Evolutionary conservation across 2,113 vertebrate genomes (phyloP), one percentile per base, ranked within the genome.

Genomic region (Tyrannus savana): DNA sequence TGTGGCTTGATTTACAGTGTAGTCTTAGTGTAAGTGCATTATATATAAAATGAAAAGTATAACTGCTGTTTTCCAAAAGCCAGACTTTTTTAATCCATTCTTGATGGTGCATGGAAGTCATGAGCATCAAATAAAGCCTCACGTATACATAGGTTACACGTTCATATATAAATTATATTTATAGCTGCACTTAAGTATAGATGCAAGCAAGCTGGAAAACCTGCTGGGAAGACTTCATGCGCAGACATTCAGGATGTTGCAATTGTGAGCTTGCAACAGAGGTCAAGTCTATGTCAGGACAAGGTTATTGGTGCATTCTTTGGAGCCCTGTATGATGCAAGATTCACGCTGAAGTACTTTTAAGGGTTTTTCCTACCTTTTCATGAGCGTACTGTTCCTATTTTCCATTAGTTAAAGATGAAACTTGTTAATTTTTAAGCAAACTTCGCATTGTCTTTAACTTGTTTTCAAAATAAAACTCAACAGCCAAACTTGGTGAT

Each of bases 221-320:
- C 69, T 25, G 6, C 81, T 94, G 84, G 83, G 79, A 95, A 95
- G 95, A 81, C 22, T 37, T 67, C 1, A 97, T 82, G 71, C 72
- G 47, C 78, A 91, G 79, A 92, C 63, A 37, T 69, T 90, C 64
- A 83, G 92, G 82, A 83, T 86, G 71, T 55, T 90, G 64, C 78
- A 93, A 44, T 91, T 92, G 76, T 77, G 82, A 84, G 53, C 56
- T 87, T 69, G 64, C 52, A 73, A 28, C 52, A 79, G 86, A 92
- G 87, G 78, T 94, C 78, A 97, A 92, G 77, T 68, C 12, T 76
- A 84, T 87, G 86, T 72, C 91, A 95, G 95, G 94, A 93, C 75
- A 73, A 19, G 59, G 85, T 56, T 80, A 78, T 85, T 87, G 68
- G 52, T 93, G 91, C 3, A 0, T 86, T 91, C 64, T 91, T 67